Conservation (phyloP, 2,888 invertebrate species). For the Calliscelio sp. region DNA sequence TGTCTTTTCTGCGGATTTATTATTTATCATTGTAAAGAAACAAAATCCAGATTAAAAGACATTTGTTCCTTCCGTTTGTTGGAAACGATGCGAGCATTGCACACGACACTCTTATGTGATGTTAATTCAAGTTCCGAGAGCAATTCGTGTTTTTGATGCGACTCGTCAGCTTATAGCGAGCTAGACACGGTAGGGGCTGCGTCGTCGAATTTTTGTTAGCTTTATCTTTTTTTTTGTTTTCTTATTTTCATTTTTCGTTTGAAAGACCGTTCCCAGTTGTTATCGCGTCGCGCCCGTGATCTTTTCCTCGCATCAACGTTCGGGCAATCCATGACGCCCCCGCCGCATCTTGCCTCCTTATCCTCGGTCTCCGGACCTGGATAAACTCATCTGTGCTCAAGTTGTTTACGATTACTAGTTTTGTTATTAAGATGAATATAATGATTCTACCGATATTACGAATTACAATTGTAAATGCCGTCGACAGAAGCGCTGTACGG, state of each 20-base stretch:
- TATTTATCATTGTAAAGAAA: no score
- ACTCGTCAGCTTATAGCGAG: slow-evolving; percentile 50
- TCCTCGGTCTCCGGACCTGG: slow-evolving; percentile 66
- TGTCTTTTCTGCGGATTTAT: no score
- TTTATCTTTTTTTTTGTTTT: not conserved
- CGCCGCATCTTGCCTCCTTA: slow-evolving; percentile 64
- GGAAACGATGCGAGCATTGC: slow-evolving; percentile 45
- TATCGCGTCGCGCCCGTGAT: slow-evolving; percentile 18
- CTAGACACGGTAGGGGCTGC: slow-evolving; percentile 51
- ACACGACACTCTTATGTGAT: slow-evolving; percentile 50
- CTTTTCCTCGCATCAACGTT: slow-evolving; percentile 27
- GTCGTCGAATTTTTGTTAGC: slow-evolving; percentile 4
- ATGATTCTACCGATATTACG: slow-evolving; percentile 76
- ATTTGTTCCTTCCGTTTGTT: slow-evolving; percentile 61
- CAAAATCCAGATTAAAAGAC: no score
- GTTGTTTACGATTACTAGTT: slow-evolving; percentile 84
- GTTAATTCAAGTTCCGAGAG: slow-evolving; percentile 60
- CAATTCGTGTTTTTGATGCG: slow-evolving; percentile 55
- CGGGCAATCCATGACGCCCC: slow-evolving; percentile 40
- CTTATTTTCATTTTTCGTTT: not conserved
- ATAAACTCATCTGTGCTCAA: slow-evolving; percentile 83
- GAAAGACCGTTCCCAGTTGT: no score
- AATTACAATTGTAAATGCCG: slow-evolving; percentile 75
- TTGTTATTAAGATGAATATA: slow-evolving; percentile 79
- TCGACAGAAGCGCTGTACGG: slow-evolving; percentile 65